These are phyloP conservation scores for Sarcophaga variegata DNA, from an alignment of 2,888 invertebrate genomes.

Conservation along the genomic window DNA sequence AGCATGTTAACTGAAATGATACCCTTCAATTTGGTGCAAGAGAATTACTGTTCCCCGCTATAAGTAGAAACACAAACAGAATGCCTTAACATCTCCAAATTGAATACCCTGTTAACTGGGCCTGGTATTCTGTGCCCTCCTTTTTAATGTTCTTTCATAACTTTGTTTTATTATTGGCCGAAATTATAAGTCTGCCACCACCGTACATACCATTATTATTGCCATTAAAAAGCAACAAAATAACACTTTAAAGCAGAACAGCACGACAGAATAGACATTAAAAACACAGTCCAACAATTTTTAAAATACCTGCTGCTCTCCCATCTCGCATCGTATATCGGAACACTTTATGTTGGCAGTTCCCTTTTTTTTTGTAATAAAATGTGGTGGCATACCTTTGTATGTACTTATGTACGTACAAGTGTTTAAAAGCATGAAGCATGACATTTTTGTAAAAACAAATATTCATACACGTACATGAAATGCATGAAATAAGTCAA, in stretches of 20 bases:
- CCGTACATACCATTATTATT: slow-evolving; percentile 20
- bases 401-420: background rate
- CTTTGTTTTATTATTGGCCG: slow-evolving; percentile 56
- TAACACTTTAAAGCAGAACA: slow-evolving; percentile 42
- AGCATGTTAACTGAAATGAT: too few relatives aligned
- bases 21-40: too few relatives aligned
- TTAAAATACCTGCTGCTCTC: slow-evolving; percentile 45
- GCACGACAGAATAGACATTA: slow-evolving; percentile 47
- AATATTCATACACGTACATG: slow-evolving; percentile 6
- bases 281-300: slow-evolving; percentile 52
- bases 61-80: background rate
- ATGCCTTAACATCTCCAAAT: slow-evolving; percentile 15
- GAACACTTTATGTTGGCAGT: background rate
- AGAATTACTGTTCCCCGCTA: background rate
- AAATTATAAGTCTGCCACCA: slow-evolving; percentile 48
- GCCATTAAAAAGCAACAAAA: slow-evolving; percentile 50
- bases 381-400: background rate
- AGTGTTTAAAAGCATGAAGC: slow-evolving; percentile 51
- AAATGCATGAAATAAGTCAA: slow-evolving; percentile 41
- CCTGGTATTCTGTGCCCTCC: slow-evolving; percentile 20
- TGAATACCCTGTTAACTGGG: slow-evolving; percentile 6
- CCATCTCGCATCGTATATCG: background rate
- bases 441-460: slow-evolving; percentile 50
- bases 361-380: slow-evolving; percentile 16
- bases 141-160: slow-evolving; percentile 47